Base-by-base conservation (phyloP, 2,113 vertebrate species). In the Galemys pyrenaicus region DNA sequence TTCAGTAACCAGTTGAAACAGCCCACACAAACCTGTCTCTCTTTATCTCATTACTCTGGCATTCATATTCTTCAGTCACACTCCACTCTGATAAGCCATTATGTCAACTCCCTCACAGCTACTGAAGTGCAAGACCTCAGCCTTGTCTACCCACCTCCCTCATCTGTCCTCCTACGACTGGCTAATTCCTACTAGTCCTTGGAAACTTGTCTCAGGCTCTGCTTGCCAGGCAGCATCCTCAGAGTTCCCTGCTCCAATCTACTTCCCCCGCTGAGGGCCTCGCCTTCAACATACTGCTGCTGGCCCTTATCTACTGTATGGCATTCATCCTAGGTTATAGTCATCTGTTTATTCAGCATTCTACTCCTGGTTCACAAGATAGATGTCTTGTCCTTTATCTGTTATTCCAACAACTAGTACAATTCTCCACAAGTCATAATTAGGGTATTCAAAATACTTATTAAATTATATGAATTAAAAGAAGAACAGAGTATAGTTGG, bases 301-400 rank as follows among this genome's bases (percentile, higher is more conserved):
- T 0, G 3, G 28, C 11, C 9, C 56, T 78, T 41, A 49, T 32
- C 56, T 60, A 0, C 12, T 11, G 9, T 19, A 32, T 5, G 24
- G 75, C 51, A 35, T 35, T 62, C 37, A 37, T 26, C 41, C 56
- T n/a, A 9, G 6, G 26, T 74, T 51, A 84, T 30, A 62, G 11
- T 30, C 60, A 24, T 7, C 10, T 64, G 3, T n/a, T 68, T 35
- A 13, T 22, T 32, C 9, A n/a, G 37, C 11, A 67, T 30, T n/a
- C 46, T 35, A 0, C 19, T 83, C 62, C 37, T 6, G 11, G 24
- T 73, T 67, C 68, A 5, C 41, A 20, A 7, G 32, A 37, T 49
- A 82, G 35, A 73, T 64, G 74, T 96, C 35, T 12, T 32, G 51
- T 35, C 49, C 37, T 83, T 62, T 39, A 20, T 46, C 79, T 94